Conservation (phyloP, 2,888 invertebrate species). For the Chaitophorus viminalis region DNA sequence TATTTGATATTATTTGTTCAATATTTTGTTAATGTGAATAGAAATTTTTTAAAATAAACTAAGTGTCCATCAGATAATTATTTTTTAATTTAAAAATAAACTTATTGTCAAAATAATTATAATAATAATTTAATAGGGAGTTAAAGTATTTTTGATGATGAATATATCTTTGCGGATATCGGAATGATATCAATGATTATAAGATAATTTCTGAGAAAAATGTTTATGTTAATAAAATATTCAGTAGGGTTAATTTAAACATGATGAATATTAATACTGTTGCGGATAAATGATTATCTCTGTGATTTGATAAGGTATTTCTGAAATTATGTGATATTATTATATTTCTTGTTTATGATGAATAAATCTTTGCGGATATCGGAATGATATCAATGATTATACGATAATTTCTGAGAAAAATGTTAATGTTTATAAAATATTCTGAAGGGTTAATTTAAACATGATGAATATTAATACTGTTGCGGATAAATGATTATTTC, state of each 20-base stretch:
- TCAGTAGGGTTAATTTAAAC: not conserved
- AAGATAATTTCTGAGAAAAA: not conserved
- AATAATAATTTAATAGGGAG: no score
- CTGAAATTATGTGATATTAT: no score
- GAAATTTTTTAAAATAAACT: not conserved
- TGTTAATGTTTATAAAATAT: not conserved
- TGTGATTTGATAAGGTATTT: not conserved
- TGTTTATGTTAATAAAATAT: not conserved
- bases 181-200: slow-evolving; percentile 18
- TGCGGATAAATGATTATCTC: not conserved
- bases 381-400: slow-evolving; percentile 18
- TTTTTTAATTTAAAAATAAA: not conserved
- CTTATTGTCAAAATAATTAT: no score
- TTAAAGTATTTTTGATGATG: no score
- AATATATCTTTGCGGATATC: slow-evolving; percentile 18
- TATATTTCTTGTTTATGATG: not conserved
- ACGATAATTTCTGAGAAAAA: not conserved
- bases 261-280: slow-evolving; percentile 8
- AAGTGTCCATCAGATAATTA: not conserved
- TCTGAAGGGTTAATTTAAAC: not conserved
- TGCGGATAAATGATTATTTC: not conserved
- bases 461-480: slow-evolving; percentile 8
- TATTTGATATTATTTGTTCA: no score
- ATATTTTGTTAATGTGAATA: no score
- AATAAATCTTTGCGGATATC: slow-evolving; percentile 54